phyloP scores from a whole-genome alignment of 2,888 invertebrate genomes.

The Adelphocoris suturalis region DNA sequence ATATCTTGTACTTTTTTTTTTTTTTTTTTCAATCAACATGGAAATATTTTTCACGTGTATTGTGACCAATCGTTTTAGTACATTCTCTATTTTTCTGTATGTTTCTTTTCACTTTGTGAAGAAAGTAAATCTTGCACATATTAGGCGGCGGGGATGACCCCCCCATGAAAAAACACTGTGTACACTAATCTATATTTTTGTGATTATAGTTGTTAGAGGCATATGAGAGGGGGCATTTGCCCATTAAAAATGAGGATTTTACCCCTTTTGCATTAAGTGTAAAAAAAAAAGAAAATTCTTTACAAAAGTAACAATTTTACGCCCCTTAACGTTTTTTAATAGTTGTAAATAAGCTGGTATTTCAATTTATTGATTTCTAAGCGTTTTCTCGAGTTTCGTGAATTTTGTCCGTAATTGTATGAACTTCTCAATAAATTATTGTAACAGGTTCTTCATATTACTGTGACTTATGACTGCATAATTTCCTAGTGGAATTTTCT shows the following conservation, averaged over 20 bases:
- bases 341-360: neutral
- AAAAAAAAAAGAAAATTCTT: neutral
- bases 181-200: constrained; percentile 53
- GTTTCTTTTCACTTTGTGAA: neutral
- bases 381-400: neutral
- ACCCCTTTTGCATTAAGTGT: neutral
- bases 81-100: neutral
- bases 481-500: neutral
- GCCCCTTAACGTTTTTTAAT: neutral
- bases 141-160: neutral
- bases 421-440: neutral
- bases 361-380: neutral
- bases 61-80: neutral
- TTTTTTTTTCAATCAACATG: neutral
- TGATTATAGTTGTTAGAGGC: constrained; percentile 36
- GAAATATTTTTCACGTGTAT: neutral
- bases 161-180: neutral
- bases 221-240: neutral
- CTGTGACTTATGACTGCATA: neutral
- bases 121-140: neutral
- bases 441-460: neutral
- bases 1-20: neutral
- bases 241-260: constrained; percentile 2
- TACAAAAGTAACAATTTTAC: neutral
- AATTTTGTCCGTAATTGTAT: neutral